These are phyloP conservation scores for Drosophila gunungcola DNA, from an alignment of 1,140 invertebrate species.

Conservation along the genomic window DNA sequence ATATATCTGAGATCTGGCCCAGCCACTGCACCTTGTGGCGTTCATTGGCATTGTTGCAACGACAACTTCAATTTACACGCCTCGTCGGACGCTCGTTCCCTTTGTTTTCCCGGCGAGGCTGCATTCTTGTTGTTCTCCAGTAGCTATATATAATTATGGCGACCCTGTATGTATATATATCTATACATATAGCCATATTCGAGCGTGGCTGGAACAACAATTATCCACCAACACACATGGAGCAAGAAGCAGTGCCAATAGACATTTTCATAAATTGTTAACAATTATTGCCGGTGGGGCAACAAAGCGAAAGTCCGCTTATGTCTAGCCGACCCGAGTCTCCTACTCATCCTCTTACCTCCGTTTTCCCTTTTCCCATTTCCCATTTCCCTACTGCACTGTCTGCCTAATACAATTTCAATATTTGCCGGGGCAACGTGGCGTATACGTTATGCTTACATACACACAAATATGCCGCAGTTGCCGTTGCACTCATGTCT, in stretches of 20 bases:
- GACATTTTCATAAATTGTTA: conserved; percentile 81
- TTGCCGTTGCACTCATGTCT: conserved; percentile 68
- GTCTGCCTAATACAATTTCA: conserved; percentile 53
- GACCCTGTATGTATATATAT: neutral
- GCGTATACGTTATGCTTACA: conserved; percentile 58
- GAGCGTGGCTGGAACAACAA: conserved; percentile 44
- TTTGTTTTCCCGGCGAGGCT: conserved; percentile 41
- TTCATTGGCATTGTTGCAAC: conserved; percentile 56
- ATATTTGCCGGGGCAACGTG: conserved; percentile 60
- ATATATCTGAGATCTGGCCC: conserved; percentile 9
- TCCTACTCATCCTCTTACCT: conserved; percentile 20
- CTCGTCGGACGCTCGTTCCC: conserved; percentile 47
- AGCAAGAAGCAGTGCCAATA: conserved; percentile 44
- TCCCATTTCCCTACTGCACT: conserved; percentile 1
- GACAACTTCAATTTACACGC: conserved; percentile 71
- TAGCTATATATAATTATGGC: conserved; percentile 69
- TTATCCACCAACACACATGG: conserved; percentile 48
- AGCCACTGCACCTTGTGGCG: conserved; percentile 15
- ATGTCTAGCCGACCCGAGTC: conserved; percentile 29
- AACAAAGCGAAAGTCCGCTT: conserved; percentile 57
- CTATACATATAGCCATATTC: conserved; percentile 4
- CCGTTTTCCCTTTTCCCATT: conserved; percentile 3
- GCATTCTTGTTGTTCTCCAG: conserved; percentile 52
- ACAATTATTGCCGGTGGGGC: conserved; percentile 63
- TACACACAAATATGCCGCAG: conserved; percentile 39